phyloP scores from a whole-genome alignment of 2,797 vertebrate genomes.

The Podarcis lilfordi region DNA sequence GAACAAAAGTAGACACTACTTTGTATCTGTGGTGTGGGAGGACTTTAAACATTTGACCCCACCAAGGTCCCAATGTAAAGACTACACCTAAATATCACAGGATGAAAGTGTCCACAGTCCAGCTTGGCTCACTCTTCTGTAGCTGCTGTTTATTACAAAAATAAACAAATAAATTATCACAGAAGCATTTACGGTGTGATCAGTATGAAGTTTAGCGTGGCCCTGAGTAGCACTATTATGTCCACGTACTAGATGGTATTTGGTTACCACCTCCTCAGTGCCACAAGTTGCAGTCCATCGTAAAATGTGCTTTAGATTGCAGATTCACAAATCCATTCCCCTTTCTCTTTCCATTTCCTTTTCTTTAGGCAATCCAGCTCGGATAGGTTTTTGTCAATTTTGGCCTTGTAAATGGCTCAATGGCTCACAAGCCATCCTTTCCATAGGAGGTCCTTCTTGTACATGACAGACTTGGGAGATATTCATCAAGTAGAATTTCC shows the following conservation, averaged over 20 bases:
- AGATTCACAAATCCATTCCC: background rate
- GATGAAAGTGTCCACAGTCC: background rate
- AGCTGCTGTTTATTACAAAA: background rate
- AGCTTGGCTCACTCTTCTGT: background rate
- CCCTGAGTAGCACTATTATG: background rate
- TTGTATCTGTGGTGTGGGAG: background rate
- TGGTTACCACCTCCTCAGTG: background rate
- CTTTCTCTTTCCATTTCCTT: background rate
- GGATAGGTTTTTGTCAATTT: background rate
- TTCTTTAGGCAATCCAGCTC: background rate
- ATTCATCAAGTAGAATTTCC: background rate
- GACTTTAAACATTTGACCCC: background rate
- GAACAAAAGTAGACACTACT: background rate
- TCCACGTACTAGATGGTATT: background rate
- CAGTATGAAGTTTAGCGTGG: background rate
- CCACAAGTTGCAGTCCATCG: background rate
- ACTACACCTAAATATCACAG: background rate
- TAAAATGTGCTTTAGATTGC: background rate
- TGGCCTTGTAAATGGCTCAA: background rate
- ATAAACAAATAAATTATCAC: background rate
- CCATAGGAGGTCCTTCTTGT: background rate
- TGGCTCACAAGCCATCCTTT: background rate
- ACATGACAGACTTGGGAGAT: background rate
- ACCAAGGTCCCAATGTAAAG: background rate
- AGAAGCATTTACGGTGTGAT: background rate